phyloP scores from a whole-genome alignment of 64 coral and sea anemone species.

The Porites lutea region DNA sequence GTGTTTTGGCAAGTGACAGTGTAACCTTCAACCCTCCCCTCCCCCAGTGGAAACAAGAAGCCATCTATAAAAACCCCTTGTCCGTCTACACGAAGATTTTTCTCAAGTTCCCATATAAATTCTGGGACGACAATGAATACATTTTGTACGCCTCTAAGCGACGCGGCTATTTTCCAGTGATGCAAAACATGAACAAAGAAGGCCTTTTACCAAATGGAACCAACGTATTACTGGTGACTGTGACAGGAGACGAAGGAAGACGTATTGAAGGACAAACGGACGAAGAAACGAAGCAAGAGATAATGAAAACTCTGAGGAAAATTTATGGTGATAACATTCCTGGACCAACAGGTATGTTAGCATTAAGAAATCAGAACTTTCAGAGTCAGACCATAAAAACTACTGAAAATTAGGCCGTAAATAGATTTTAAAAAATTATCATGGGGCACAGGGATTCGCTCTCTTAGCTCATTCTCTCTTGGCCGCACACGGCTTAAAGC shows the following conservation, averaged over 20 bases:
- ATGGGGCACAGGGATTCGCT: no score
- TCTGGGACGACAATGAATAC: constrained; percentile 51
- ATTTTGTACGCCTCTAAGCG: constrained; percentile 27
- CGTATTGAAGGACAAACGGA: constrained; percentile 40
- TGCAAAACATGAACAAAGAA: constrained; percentile 26
- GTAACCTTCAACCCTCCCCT: constrained; percentile 36
- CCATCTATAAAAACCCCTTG: constrained; percentile 55
- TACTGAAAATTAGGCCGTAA: no score
- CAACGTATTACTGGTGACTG: constrained; percentile 23
- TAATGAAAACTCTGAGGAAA: constrained; percentile 32
- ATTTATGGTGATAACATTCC: constrained; percentile 45
- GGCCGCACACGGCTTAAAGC: no score
- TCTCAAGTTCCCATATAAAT: constrained; percentile 61
- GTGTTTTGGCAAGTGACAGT: constrained; percentile 47
- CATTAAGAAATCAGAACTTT: no score
- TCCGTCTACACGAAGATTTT: constrained; percentile 69
- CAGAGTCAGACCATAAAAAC: no score
- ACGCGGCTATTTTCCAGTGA: constrained; percentile 31
- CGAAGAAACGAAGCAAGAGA: constrained; percentile 38
- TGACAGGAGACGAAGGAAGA: constrained; percentile 54
- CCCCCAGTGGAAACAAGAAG: constrained; percentile 69
- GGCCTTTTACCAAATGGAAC: constrained; percentile 42
- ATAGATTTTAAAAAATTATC: no score
- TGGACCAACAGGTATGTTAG: constrained; percentile 21
- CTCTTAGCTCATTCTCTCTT: no score